Percentiles rank a stretch among this genome's conserved stretches.
These are phyloP conservation scores for Falco peregrinus DNA, from an alignment of 2,797 vertebrate species.

Conservation along the genomic window DNA sequence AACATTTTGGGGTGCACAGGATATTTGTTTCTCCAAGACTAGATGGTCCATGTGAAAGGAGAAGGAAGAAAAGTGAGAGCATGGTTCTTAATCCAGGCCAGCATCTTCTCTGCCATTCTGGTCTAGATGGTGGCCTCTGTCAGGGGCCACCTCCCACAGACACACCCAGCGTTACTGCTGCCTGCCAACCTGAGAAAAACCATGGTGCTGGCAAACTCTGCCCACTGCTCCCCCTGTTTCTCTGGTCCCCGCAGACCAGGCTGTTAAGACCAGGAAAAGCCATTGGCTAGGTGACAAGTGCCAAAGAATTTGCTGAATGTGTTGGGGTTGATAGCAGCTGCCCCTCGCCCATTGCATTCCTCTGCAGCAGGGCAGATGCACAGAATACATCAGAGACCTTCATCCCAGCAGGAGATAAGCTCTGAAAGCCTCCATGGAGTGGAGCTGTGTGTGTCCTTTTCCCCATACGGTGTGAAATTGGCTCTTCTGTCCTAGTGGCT, in stretches of 20 bases:
- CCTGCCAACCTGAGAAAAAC: constrained; percentile 60
- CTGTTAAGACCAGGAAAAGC: constrained; percentile 61
- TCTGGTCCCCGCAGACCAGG: not conserved
- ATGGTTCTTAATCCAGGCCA: not conserved
- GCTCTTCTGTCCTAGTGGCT: not conserved
- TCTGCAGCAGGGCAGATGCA: not conserved
- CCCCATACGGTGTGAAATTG: not conserved
- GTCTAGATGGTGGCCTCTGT: not conserved
- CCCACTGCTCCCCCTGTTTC: not conserved
- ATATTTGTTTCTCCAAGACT: not conserved
- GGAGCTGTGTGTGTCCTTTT: not conserved
- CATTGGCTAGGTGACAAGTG: constrained; percentile 64
- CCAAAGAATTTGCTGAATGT: constrained; percentile 75
- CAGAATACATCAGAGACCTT: constrained; percentile 31
- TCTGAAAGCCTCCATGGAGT: not conserved
- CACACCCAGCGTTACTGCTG: constrained; percentile 15
- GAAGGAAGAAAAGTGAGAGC: not conserved
- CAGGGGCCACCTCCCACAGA: not conserved
- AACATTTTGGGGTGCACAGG: not conserved
- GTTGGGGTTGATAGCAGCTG: constrained; percentile 51
- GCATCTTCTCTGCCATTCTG: not conserved
- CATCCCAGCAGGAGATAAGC: not conserved
- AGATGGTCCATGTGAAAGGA: not conserved
- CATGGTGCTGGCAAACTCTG: constrained; percentile 40
- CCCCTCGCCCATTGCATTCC: constrained; percentile 46